phyloP scores from a whole-genome alignment of 1,140 invertebrate genomes.

The Ceratina japonica region DNA sequence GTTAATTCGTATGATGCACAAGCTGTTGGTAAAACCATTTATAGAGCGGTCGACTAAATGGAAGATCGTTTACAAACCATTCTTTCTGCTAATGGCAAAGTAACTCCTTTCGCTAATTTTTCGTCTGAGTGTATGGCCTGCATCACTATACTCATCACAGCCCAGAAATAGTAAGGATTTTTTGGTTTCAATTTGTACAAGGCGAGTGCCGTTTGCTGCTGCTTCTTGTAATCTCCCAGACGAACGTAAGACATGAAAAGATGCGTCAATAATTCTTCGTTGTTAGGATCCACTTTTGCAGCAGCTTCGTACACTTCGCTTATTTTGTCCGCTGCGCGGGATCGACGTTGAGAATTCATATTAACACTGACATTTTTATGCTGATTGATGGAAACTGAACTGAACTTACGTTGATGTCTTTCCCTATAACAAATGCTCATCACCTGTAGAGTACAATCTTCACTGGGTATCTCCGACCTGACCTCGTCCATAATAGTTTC shows the following conservation, averaged over 20 bases:
- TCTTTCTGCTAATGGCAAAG: conserved; percentile 91
- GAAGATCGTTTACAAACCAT: conserved; percentile 80
- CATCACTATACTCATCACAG: conserved; percentile 97
- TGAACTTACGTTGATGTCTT: conserved; percentile 90
- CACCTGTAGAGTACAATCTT: conserved; percentile 96
- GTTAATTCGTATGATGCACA: too few species aligned
- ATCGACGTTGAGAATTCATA: background rate
- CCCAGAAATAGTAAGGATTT: conserved; percentile 99
- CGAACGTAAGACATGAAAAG: conserved; percentile 98
- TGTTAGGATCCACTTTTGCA: conserved; percentile 89
- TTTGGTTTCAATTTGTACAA: conserved; percentile 95
- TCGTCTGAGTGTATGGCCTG: conserved; percentile 83
- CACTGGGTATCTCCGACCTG: conserved; percentile 89
- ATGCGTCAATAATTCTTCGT: conserved; percentile 95
- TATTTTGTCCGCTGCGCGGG: conserved; percentile 92
- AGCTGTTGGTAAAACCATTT: too few species aligned
- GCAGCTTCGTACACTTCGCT: conserved; percentile 94
- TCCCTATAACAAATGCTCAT: conserved; percentile 97
- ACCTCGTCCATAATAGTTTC: conserved; percentile 87
- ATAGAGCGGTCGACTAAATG: too few species aligned
- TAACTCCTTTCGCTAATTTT: conserved; percentile 74
- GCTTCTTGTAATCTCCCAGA: conserved; percentile 93
- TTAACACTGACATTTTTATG: too few species aligned
- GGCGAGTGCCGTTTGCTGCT: conserved; percentile 92
- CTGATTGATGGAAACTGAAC: background rate